These are phyloP conservation scores for Platygyra sinensis DNA, from an alignment of 64 coral and sea anemone genomes.

Conservation along the genomic window DNA sequence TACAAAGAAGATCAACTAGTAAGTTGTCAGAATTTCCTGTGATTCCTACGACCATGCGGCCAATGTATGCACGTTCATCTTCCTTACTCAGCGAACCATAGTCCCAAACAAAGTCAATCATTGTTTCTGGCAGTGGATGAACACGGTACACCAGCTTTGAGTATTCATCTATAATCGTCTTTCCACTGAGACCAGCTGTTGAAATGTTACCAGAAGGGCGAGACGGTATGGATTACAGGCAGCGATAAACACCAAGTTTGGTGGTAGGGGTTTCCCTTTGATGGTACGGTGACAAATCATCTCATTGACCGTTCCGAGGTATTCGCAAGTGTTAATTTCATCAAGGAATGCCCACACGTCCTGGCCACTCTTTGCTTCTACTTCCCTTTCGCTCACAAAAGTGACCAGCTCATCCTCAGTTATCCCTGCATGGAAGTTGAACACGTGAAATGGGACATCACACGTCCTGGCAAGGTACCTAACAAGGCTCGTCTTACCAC, in stretches of 20 bases:
- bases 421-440: conserved; percentile 69
- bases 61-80: conserved; percentile 76
- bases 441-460: conserved; percentile 50
- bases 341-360: conserved; percentile 77
- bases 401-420: conserved; percentile 45
- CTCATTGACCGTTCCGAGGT: conserved; percentile 81
- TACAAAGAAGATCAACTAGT: conserved; percentile 64
- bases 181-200: conserved; percentile 70
- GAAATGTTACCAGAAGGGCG: conserved; percentile 61
- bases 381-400: conserved; percentile 35
- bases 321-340: conserved; percentile 94
- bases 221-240: conserved; percentile 86
- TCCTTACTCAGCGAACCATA: conserved; percentile 73
- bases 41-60: conserved; percentile 66
- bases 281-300: conserved; percentile 78
- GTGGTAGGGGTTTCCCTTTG: conserved; percentile 37
- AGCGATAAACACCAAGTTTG: conserved; percentile 79
- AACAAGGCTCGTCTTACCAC: conserved; percentile 73
- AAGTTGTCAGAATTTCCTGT: neutral
- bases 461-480: conserved; percentile 68
- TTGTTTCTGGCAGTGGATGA: conserved; percentile 87
- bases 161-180: conserved; percentile 73
- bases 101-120: conserved; percentile 94
- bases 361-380: conserved; percentile 29
- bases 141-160: conserved; percentile 87